Base-by-base conservation (phyloP, 2,888 invertebrate genomes). In the Nemotelus nigrinus region DNA sequence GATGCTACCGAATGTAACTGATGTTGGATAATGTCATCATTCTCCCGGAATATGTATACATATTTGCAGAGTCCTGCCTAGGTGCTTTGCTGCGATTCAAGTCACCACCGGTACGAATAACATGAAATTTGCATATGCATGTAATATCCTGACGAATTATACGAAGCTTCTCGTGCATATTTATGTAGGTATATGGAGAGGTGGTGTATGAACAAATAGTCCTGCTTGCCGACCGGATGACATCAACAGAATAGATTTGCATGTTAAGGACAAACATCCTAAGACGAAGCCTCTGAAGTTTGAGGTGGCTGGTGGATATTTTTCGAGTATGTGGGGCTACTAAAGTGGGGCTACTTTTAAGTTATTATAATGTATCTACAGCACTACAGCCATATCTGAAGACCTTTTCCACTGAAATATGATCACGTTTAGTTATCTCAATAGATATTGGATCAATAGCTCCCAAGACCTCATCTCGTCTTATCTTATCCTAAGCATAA, bases 191-290 rank as follows among this genome's bases (percentile, higher is more conserved):
- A 47, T 10, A 45, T 8, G 41, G 25, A 4, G 7, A 41, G 39
- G 55, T 3, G 4, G 10, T 58, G 60, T 63, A 8, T 41, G 48
- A 3, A 63, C n/a, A 60, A 63, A 74, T 60, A 74, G 47, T 63
- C 60, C 63, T 25, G 25, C 25, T 43, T 74, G 48, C 74, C 71
- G 57, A 45, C 71, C 47, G 74, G 74, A 74, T 60, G 74, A 60
- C 60, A 60, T 63, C 74, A 48, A 63, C 63, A 63, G 74, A 74
- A 74, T 74, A 74, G 60, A 74, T 74, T 74, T 60, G 74, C 74
- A 72, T 72, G 48, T 8, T 47, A 74, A 74, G 39, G 3, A 63
- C 50, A 43, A 48, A 48, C 63, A 60, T 74, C 60, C 74, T 60
- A 43, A 41, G 10, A 68, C 25, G 25, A 25, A 25, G 25, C 25